Evolutionary conservation across 2,797 vertebrate genomes (phyloP), one percentile per base, ranked within the genome.

Genomic region (Sebastes nivosus): DNA sequence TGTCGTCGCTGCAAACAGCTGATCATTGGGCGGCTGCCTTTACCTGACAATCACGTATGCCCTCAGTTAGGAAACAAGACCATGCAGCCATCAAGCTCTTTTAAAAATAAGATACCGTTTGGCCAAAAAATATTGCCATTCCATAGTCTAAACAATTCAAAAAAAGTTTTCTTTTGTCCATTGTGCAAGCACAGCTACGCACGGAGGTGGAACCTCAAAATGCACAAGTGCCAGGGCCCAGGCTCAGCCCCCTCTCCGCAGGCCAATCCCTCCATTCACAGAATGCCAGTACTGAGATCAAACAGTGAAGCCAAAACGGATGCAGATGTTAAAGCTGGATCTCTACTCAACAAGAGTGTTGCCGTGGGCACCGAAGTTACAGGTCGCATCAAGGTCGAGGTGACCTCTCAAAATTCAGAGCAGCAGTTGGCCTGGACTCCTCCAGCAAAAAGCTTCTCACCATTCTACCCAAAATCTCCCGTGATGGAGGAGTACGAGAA

Each of bases 141-240:
- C 80, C 91, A 93, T 63, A 86, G 83, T 65, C 65, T 92, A 4
- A 88, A 75, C 63, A 90, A 81, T 67, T 77, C 82, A 22, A 93
- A 85, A 67, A 95, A 94, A 64, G 61, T 89, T 6, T 96, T 93
- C 76, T 92, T 83, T 72, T 97, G 96, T 91, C 92, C 90, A 11
- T 50, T 93, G 72, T 97, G 96, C 86, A 96, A 95, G 75, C 94
- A 95, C 63, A 95, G 88, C 67, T 97, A 96, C 11, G 93, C 94
- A 13, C 92, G 95, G 32, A 91, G 94, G 80, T 95, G 95, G 86
- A 94, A 92, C 85, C 93, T 97, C 5, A 96, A 94, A 81, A 95
- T 80, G 24, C 96, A 97, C 80, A 95, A 92, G 68, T 97, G 96
- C 85, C 93, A 89, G 1, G 94, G 91, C 54, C 82, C 84, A 9